These are phyloP conservation scores for Xenotilapia flavipinnis DNA, from an alignment of 2,113 vertebrate species.

Conservation along the genomic window DNA sequence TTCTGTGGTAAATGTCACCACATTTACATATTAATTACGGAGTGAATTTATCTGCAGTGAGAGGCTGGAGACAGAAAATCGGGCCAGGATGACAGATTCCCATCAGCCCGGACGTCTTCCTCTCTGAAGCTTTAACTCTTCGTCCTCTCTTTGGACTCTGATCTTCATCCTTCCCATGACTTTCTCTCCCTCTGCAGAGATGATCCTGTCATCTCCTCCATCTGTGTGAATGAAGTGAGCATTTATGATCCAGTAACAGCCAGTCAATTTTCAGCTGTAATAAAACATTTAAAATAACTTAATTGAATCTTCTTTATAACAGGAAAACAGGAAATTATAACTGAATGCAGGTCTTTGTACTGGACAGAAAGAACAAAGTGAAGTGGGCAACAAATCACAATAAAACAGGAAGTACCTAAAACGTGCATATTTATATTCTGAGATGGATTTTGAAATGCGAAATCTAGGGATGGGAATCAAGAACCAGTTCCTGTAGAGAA, in stretches of 20 bases:
- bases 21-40: slow-evolving; percentile 39
- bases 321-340: not conserved
- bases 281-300: not conserved
- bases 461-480: not conserved
- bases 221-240: not conserved
- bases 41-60: not conserved
- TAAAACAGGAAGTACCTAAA: not conserved
- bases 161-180: not conserved
- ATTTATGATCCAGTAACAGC: no score
- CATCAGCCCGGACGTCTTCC: not conserved
- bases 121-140: not conserved
- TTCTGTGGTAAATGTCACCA: slow-evolving; percentile 9
- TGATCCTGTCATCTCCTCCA: not conserved
- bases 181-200: not conserved
- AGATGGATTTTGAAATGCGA: not conserved
- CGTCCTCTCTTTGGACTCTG: not conserved
- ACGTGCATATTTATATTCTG: not conserved
- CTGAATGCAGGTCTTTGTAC: not conserved
- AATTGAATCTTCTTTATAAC: not conserved
- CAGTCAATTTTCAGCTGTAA: not conserved
- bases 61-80: not conserved
- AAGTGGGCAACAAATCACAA: not conserved
- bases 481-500: not conserved
- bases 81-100: not conserved
- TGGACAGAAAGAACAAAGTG: not conserved